A percentile compares a stretch with the other conserved stretches of the same genome.
These are phyloP conservation scores for Drosophila neotestacea DNA, from an alignment of 2,888 invertebrate species.

Conservation along the genomic window DNA sequence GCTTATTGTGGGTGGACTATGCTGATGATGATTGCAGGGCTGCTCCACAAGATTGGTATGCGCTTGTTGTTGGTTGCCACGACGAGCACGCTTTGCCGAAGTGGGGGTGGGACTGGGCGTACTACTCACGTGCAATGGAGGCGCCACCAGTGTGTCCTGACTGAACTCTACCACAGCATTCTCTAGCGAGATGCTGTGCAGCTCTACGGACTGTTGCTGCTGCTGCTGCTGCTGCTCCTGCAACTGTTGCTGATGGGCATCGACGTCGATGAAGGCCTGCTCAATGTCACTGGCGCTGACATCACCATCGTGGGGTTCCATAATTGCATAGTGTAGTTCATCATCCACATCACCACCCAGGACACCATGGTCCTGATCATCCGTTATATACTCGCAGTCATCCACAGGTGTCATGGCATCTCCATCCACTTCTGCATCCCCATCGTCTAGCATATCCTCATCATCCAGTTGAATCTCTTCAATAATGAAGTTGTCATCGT, in stretches of 20 bases:
- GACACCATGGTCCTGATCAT: slow-evolving; percentile 64
- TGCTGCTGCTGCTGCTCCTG: slow-evolving; percentile 35
- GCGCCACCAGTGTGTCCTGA: slow-evolving; percentile 55
- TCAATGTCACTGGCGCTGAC: slow-evolving; percentile 73
- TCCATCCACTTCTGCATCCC: slow-evolving; percentile 57
- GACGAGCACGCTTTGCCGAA: slow-evolving; percentile 59
- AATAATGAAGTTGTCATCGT: slow-evolving; percentile 79
- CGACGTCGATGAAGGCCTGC: slow-evolving; percentile 66
- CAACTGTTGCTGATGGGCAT: slow-evolving; percentile 44
- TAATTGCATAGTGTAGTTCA: slow-evolving; percentile 80
- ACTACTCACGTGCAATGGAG: slow-evolving; percentile 53
- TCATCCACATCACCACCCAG: slow-evolving; percentile 72
- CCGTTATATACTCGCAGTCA: slow-evolving; percentile 72
- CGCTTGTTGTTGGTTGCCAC: slow-evolving; percentile 36
- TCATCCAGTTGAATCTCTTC: slow-evolving; percentile 83
- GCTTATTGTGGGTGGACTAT: slow-evolving; percentile 57
- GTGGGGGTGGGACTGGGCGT: slow-evolving; percentile 66
- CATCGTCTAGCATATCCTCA: slow-evolving; percentile 80
- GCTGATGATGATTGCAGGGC: slow-evolving; percentile 67
- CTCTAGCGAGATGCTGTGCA: slow-evolving; percentile 68
- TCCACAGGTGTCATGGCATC: slow-evolving; percentile 74
- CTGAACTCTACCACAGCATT: slow-evolving; percentile 70
- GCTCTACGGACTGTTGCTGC: slow-evolving; percentile 47
- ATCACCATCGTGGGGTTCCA: slow-evolving; percentile 72
- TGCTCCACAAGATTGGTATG: slow-evolving; percentile 44